Evolutionary conservation across 2,113 vertebrate genomes (phyloP).

Genomic region (Anseranas semipalmata): DNA sequence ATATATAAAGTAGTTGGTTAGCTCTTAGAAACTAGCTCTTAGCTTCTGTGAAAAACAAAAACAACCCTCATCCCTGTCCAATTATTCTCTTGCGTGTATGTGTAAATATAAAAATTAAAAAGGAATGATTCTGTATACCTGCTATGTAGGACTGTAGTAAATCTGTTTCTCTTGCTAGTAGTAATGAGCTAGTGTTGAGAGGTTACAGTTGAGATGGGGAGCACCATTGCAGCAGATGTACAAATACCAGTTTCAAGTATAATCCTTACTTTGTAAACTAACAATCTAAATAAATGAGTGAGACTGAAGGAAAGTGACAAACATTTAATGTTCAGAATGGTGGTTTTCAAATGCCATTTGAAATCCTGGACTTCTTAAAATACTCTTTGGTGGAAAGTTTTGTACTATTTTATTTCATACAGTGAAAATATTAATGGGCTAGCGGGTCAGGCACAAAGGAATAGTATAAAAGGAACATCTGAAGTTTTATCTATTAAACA

Average conservation of each 20-base stretch:
- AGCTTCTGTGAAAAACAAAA: no score
- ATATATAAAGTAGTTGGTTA: background rate
- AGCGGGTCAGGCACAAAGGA: background rate
- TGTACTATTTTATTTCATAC: background rate
- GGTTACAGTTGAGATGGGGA: background rate
- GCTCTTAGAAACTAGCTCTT: background rate
- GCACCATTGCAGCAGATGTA: accelerated
- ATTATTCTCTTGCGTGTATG: background rate
- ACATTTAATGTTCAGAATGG: background rate
- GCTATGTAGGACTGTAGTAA: background rate
- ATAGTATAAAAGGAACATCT: background rate
- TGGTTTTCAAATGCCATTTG: background rate
- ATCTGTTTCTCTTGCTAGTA: background rate
- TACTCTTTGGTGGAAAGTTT: background rate
- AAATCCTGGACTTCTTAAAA: background rate
- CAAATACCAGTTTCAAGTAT: background rate
- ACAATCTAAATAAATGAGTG: background rate
- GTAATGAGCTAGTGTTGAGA: background rate
- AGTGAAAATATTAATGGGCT: background rate
- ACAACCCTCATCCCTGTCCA: background rate
- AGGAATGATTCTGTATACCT: background rate
- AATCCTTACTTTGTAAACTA: background rate
- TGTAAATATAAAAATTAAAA: background rate
- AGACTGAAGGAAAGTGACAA: background rate
- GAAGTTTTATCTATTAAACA: slow-evolving; percentile 13